Evolutionary conservation across 2,888 invertebrate species (phyloP), one percentile per base, ranked within the genome.

Genomic region (Cantharis lateralis): DNA sequence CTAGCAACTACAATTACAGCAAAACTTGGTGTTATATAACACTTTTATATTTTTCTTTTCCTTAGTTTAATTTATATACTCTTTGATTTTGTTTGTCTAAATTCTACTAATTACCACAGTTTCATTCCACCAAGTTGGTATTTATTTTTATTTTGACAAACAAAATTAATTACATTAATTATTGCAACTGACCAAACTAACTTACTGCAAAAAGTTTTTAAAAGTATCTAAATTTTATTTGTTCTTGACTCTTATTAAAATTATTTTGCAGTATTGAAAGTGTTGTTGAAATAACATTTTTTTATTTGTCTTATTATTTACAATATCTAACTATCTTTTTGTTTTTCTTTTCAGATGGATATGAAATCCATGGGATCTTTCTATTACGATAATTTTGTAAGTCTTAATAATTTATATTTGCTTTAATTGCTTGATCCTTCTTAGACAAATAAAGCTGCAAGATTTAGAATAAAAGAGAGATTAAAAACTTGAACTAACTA

Each of bases 381-480:
- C 95, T 96, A 96, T 93, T 96, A 96, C 92, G 96, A 96, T 91
- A 96, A 95, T 92, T 96, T 96, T 93, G 96, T 96, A 94, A 96
- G 96, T 96, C 93, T 64, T n/a, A 48, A 48, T n/a, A 48, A n/a
- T 48, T 7, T 48, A 48, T 48, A n/a, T 48, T 48, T 48, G n/a
- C 48, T 66, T 66, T 18, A 20, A 20, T 63, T 63, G 9, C 2
- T 66, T 20, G 1, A 20, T 66, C n/a, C 2, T 66, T 66, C 9
- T 66, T 11, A 4, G 9, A 66, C 13, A 66, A 64, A 9, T 66
- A 63, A 63, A 7, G 16, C 63, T 15, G 4, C 0, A 11, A 11
- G 4, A 24, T 24, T 24, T 24, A 7, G 1, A 24, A 1, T 9
- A 1, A 9, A 24, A 9, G 9, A 9, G 24, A 24, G 24, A 24